Base-by-base conservation (phyloP, 1,140 invertebrate species). In the Glossosoma conforme region DNA sequence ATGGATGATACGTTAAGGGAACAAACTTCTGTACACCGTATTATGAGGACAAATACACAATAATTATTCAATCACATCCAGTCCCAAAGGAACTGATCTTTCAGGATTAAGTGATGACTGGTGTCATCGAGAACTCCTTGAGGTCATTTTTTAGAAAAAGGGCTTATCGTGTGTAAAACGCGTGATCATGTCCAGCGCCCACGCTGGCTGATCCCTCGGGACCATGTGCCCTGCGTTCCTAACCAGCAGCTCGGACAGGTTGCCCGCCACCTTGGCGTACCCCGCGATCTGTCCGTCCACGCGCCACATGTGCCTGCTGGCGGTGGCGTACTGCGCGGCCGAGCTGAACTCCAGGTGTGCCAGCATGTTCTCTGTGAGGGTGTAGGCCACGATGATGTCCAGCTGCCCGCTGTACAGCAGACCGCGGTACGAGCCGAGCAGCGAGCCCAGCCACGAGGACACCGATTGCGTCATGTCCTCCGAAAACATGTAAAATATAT, bases 141-240 rank as follows among this genome's bases (percentile, higher is more conserved):
- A n/a, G n/a, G n/a, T n/a, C n/a, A n/a, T n/a, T n/a, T n/a, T n/a
- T n/a, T 38, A 54, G 15, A 40, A 52, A 44, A 61, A 57, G 14
- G 42, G 30, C 64, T 85, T 84, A 44, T 80, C 77, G 51, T 77
- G 71, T 20, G 87, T 86, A 49, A 93, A 87, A 61, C 83, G 75
- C 17, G 81, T 80, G 44, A 93, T 87, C 60, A 93, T 71, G 65
- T 89, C 84, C 15, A 83, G 75, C 1, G 83, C 81, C 80, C 85
- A 85, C 46, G 80, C 79, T 0, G 90, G 89, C 63, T 92, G 87
- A 70, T 93, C 88, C 17, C 74, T 70, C 0, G 90, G 88, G 13
- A 89, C 82, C 80, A 91, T 89, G 56, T 93, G 90, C 0, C 91
- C 90, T 19, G 87, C 88, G 72, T 87, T 81, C 42, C 87, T 74